These are phyloP conservation scores for Nasonia longicornis DNA, from an alignment of 1,140 invertebrate genomes.

Conservation along the genomic window DNA sequence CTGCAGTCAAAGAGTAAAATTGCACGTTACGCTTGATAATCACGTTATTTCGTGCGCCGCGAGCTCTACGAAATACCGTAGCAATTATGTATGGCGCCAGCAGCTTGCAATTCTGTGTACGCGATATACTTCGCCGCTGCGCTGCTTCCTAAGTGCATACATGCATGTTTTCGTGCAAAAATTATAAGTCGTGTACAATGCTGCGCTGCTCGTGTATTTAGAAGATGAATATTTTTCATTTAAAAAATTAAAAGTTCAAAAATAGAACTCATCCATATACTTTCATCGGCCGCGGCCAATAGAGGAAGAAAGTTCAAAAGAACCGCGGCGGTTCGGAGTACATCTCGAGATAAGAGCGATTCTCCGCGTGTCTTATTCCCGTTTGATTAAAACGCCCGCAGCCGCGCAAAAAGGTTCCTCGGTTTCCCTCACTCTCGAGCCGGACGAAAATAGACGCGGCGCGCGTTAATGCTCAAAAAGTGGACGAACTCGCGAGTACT, in stretches of 20 bases:
- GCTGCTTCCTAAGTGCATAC: not conserved
- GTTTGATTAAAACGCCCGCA: not conserved
- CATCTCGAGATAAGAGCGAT: not conserved
- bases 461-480: constrained; percentile 12
- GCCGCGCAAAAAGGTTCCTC: not conserved
- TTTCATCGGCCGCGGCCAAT: too few species aligned
- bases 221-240: too few species aligned
- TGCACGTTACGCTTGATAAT: not conserved
- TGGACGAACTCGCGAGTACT: constrained; percentile 21
- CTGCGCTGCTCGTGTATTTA: not conserved
- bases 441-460: not conserved
- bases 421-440: not conserved
- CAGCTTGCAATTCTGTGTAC: too few species aligned
- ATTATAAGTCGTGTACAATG: not conserved
- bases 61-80: too few species aligned
- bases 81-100: not conserved
- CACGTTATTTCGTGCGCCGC: too few species aligned
- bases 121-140: not conserved
- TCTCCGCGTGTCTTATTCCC: not conserved
- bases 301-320: not conserved
- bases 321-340: not conserved
- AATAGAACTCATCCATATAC: too few species aligned
- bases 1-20: not conserved
- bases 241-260: too few species aligned
- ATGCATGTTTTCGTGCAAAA: not conserved